These are phyloP conservation scores for Arctia plantaginis DNA, from an alignment of 2,888 invertebrate species.

Conservation along the genomic window DNA sequence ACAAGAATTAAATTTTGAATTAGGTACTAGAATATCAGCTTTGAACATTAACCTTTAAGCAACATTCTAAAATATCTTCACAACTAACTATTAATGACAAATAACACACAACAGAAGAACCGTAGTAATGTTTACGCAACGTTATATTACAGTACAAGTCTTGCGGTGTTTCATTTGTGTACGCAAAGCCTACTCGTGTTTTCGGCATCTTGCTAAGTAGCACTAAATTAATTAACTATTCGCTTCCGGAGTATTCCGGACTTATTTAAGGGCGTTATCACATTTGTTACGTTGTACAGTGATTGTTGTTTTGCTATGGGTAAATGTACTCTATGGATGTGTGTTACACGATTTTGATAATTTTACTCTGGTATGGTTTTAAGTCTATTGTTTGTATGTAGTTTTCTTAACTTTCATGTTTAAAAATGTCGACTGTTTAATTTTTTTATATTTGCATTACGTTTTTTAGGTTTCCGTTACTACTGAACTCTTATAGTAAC, in stretches of 20 bases:
- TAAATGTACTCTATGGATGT: background rate
- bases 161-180: constrained; percentile 5
- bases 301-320: background rate
- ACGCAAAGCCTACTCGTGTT: constrained; percentile 17
- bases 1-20: no score
- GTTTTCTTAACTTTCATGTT: no score
- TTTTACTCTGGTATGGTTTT: no score
- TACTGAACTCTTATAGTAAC: no score
- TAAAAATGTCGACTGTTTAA: no score
- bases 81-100: background rate
- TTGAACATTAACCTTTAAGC: no score
- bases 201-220: constrained; percentile 22
- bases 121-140: constrained; percentile 15
- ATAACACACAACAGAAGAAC: background rate
- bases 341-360: background rate
- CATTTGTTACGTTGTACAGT: constrained; percentile 8
- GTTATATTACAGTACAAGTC: constrained; percentile 1
- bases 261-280: constrained; percentile 8
- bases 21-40: no score
- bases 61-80: background rate
- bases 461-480: no score
- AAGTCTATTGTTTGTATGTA: no score
- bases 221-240: constrained; percentile 27
- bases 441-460: no score
- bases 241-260: constrained; percentile 11